A percentile compares a stretch with the other conserved stretches of the same genome.
Evolutionary conservation across 2,113 vertebrate species (phyloP).

Genomic region (Entomyzon cyanotis): DNA sequence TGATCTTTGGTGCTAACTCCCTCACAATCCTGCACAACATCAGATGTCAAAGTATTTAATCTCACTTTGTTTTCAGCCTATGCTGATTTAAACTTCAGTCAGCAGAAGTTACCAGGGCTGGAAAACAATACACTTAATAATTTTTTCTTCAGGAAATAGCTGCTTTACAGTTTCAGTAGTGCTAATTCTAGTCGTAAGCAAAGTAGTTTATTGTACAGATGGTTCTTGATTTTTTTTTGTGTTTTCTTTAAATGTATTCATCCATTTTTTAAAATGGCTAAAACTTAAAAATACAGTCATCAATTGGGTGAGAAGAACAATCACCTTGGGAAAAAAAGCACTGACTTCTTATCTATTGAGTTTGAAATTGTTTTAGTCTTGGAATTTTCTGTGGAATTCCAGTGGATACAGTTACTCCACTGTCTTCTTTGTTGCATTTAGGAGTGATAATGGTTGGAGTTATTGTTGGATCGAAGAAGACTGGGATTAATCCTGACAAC

Average conservation of each 20-base stretch:
- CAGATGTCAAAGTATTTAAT: not conserved
- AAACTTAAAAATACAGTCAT: not conserved
- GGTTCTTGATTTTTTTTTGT: not conserved
- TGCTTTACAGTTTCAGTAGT: not conserved
- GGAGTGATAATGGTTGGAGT: conserved; percentile 98
- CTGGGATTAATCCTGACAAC: conserved; percentile 96
- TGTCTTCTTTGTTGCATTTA: conserved; percentile 56
- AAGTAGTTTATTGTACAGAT: not conserved
- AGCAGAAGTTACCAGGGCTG: not conserved
- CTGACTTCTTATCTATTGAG: not conserved
- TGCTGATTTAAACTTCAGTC: not conserved
- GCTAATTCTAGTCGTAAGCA: not conserved
- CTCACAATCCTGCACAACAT: not conserved
- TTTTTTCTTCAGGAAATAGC: not conserved
- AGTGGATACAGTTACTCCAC: not conserved
- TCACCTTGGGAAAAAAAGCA: not conserved
- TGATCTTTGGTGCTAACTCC: not conserved
- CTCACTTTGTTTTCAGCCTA: not conserved
- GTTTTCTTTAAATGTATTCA: not conserved
- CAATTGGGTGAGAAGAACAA: not conserved
- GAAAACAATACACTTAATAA: not conserved
- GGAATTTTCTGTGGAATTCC: not conserved
- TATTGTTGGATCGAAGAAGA: conserved; percentile 97
- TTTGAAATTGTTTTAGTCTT: not conserved
- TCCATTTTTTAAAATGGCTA: not conserved